Percentiles rank a stretch among this genome's conserved stretches.
Evolutionary conservation across 2,888 invertebrate species (phyloP).

Genomic region (Netelia inedita): DNA sequence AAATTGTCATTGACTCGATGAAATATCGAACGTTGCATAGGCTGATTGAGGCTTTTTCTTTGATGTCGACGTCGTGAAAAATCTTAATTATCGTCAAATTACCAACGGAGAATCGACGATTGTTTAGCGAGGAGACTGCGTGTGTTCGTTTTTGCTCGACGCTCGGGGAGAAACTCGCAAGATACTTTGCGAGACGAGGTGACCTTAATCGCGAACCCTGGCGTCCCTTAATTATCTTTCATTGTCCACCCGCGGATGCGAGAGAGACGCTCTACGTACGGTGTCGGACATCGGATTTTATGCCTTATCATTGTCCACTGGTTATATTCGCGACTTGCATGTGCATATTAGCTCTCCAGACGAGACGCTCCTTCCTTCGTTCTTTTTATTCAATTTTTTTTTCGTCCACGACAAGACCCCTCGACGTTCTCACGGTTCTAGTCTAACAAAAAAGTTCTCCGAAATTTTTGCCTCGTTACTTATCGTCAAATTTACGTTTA

Average conservation of each 20-base stretch:
- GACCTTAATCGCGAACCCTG: slow-evolving; percentile 64
- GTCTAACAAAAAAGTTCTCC: neutral
- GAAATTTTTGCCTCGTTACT: slow-evolving; percentile 13
- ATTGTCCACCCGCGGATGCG: slow-evolving; percentile 70
- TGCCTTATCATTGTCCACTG: slow-evolving; percentile 69
- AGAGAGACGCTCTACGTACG: slow-evolving; percentile 59
- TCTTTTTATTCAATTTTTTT: neutral
- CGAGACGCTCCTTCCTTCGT: slow-evolving; percentile 26
- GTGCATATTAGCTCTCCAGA: slow-evolving; percentile 5
- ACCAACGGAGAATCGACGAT: slow-evolving; percentile 31
- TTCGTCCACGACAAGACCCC: slow-evolving; percentile 23
- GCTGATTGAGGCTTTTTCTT: slow-evolving; percentile 36
- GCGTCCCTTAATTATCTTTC: slow-evolving; percentile 72
- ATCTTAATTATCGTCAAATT: slow-evolving; percentile 60
- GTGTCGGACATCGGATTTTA: slow-evolving; percentile 58
- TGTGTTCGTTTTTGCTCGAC: slow-evolving; percentile 10
- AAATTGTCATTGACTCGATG: neutral
- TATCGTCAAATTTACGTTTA: neutral
- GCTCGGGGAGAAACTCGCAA: slow-evolving; percentile 40
- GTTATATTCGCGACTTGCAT: slow-evolving; percentile 25
- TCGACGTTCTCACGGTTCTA: slow-evolving; percentile 52
- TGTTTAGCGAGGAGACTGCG: slow-evolving; percentile 29
- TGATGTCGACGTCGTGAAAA: slow-evolving; percentile 34
- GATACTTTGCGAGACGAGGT: slow-evolving; percentile 37
- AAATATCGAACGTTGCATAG: neutral